Conservation (phyloP, 2,113 vertebrate genomes). For the Nipponia nippon region DNA sequence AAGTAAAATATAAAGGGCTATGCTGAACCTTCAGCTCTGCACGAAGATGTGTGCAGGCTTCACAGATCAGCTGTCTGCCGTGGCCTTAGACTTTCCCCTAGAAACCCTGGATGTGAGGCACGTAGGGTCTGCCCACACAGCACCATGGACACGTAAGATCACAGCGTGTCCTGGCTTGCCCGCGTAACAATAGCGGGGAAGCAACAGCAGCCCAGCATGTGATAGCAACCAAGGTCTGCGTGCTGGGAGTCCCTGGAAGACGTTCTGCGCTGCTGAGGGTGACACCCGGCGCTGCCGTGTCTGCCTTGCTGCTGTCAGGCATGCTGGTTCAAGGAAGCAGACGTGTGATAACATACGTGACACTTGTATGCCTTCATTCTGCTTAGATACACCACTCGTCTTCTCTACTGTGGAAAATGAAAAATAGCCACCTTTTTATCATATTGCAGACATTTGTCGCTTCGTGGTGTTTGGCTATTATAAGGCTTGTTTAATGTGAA, state of each 20-base stretch:
- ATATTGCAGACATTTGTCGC: background rate
- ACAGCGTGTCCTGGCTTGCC: background rate
- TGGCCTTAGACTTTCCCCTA: background rate
- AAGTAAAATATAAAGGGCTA: background rate
- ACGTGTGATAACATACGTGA: background rate
- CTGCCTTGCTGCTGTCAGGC: background rate
- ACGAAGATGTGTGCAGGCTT: background rate
- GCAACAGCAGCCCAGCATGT: background rate
- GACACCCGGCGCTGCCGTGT: rapidly evolving
- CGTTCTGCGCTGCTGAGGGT: background rate
- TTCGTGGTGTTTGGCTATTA: rapidly evolving
- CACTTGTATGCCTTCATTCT: background rate
- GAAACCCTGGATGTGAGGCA: background rate
- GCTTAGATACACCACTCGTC: rapidly evolving
- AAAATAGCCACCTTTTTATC: background rate
- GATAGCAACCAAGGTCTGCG: background rate
- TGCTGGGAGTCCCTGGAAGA: background rate
- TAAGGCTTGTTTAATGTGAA: background rate
- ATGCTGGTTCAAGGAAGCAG: background rate
- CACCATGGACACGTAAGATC: background rate
- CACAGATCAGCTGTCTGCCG: background rate
- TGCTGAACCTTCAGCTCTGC: background rate
- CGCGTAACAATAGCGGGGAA: rapidly evolving
- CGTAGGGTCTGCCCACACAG: background rate
- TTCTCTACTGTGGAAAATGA: background rate